These are phyloP conservation scores for Lithobius niger DNA, from an alignment of 1,140 invertebrate species.

Conservation along the genomic window DNA sequence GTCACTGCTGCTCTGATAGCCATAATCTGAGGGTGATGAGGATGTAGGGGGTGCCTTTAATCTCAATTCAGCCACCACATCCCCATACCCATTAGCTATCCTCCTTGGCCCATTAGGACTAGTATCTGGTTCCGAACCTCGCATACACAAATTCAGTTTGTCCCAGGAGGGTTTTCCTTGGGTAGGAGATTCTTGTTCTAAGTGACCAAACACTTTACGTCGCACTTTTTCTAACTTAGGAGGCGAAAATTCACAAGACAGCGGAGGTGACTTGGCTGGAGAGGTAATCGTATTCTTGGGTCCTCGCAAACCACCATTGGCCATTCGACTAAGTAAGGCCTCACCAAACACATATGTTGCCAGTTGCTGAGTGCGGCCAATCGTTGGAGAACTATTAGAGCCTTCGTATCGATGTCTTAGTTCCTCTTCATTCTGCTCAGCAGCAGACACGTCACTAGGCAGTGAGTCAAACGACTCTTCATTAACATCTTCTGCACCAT, in stretches of 20 bases:
- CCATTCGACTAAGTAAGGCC: not conserved
- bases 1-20: slow-evolving; percentile 3
- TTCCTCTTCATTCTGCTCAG: too few relatives aligned
- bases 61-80: not conserved
- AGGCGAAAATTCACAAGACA: too few relatives aligned
- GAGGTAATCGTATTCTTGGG: not conserved
- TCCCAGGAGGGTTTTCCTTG: not conserved
- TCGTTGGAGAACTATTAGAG: too few relatives aligned
- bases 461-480: too few relatives aligned
- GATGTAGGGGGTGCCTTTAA: too few relatives aligned
- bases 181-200: not conserved
- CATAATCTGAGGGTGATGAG: not conserved
- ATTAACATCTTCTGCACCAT: not conserved
- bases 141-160: not conserved
- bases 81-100: not conserved
- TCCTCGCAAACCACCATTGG: not conserved
- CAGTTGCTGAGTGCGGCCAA: not conserved
- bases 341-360: not conserved
- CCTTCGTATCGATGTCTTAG: too few relatives aligned
- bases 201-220: not conserved
- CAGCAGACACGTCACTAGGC: too few relatives aligned
- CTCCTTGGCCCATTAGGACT: not conserved
- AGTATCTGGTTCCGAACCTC: not conserved
- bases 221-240: not conserved
- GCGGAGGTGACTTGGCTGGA: too few relatives aligned